Evolutionary conservation across 2,888 invertebrate species (phyloP), one percentile per base, ranked within the genome.

Genomic region (Andrena minutula): DNA sequence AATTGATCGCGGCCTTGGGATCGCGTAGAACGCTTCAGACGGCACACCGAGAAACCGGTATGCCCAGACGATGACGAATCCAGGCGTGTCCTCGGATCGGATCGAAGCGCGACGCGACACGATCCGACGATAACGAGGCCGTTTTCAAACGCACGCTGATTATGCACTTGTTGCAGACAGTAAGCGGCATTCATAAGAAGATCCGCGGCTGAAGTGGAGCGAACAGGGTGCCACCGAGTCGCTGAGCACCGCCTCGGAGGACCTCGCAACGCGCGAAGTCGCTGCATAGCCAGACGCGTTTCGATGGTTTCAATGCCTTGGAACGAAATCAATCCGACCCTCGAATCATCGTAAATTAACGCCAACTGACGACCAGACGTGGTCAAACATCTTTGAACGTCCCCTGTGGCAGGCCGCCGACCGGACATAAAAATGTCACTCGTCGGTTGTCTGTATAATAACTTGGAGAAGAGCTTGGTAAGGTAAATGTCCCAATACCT

Each of bases 341-440:
- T 76, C 88, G 90, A 91, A 92, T 92, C 90, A 91, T 91, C 93
- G 90, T 92, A 93, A 92, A 93, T 92, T 88, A 83, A 83, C 84
- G 91, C 82, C 74, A 82, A 92, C 76, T 82, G 91, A 91, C 90
- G 87, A 88, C 75, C 85, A 69, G 86, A 89, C 89, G 79, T 75
- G 82, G 75, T 74, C 86, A 75, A 81, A 85, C 79, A 75, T 85
- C 88, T 83, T 65, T 16, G 79, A 56, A 66, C 35, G 30, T 85
- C 75, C 41, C 41, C 83, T 77, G 82, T 88, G 87, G 87, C 89
- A 86, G 88, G 87, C 75, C 83, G 68, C 66, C 63, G 77, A 68
- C n/a, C 72, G 79, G 72, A 77, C 89, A 86, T 92, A 92, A 92
- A 92, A 92, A 89, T 90, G 89, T 88, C 92, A 90, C 88, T 84